A percentile compares a stretch with the other conserved stretches of the same genome.
These are phyloP conservation scores for Hoplostethus mediterraneus DNA, from an alignment of 2,797 vertebrate genomes.

Conservation along the genomic window DNA sequence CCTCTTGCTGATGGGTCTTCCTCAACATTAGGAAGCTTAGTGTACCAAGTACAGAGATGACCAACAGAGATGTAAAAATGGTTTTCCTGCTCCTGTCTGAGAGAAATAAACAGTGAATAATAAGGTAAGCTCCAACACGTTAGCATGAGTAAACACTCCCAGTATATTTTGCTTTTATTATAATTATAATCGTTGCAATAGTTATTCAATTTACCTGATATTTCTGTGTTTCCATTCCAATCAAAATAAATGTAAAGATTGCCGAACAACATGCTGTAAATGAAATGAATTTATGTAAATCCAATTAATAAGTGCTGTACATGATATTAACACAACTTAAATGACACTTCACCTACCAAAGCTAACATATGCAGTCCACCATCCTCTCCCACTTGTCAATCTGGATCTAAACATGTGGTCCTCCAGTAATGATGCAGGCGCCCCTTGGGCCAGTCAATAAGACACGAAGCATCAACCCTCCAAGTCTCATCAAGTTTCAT, in stretches of 20 bases:
- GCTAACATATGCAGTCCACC: not conserved
- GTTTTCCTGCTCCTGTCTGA: conserved; percentile 83
- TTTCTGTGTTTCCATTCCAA: conserved; percentile 84
- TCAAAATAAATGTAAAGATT: conserved; percentile 88
- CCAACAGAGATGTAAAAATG: conserved; percentile 83
- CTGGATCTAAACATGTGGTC: not conserved
- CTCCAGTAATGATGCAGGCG: not conserved
- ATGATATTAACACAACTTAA: conserved; percentile 7
- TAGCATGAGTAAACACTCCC: conserved; percentile 29
- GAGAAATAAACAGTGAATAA: conserved; percentile 24
- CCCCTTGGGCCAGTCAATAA: no score
- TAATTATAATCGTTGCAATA: not conserved
- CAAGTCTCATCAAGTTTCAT: no score
- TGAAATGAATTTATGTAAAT: conserved; percentile 16
- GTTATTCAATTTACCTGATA: conserved; percentile 78
- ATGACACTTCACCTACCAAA: not conserved
- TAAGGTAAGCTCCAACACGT: conserved; percentile 1
- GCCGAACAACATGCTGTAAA: conserved; percentile 88
- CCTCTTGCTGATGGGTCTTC: conserved; percentile 70
- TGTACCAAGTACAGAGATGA: conserved; percentile 82
- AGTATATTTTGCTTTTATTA: conserved; percentile 34
- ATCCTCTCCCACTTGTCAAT: no score
- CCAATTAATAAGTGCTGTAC: not conserved
- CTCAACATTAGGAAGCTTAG: conserved; percentile 83
- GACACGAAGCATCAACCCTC: no score